Evolutionary conservation across 2,888 invertebrate genomes (phyloP).

Genomic region (Mythimna lalbum): DNA sequence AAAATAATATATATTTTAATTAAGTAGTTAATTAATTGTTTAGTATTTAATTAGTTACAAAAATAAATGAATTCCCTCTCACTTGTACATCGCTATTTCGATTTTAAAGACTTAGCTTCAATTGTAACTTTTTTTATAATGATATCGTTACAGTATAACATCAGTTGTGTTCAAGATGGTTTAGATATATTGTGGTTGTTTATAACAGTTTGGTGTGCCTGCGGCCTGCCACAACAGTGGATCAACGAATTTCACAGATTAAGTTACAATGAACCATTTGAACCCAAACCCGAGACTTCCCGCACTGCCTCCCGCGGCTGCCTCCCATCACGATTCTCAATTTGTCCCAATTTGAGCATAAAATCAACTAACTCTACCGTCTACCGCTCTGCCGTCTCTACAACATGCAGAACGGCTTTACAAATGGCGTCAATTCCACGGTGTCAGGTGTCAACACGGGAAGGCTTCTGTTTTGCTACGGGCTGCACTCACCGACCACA

Average conservation of each 20-base stretch:
- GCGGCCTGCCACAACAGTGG: not conserved
- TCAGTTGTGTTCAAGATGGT: not conserved
- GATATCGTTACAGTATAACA: not conserved
- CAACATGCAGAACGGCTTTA: conserved; percentile 19
- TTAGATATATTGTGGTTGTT: not conserved
- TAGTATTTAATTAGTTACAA: too few species aligned
- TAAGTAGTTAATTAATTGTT: too few species aligned
- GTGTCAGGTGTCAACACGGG: conserved; percentile 49
- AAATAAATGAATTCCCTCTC: too few species aligned
- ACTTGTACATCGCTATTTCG: too few species aligned
- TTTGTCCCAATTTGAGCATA: conserved; percentile 47
- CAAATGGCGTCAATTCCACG: conserved; percentile 34
- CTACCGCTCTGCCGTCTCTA: conserved; percentile 3
- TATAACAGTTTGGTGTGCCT: too few species aligned
- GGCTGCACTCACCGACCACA: not conserved
- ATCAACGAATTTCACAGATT: not conserved
- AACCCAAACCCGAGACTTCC: not conserved
- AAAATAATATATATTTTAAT: too few species aligned
- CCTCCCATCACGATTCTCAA: conserved; percentile 44
- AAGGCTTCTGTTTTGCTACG: conserved; percentile 49
- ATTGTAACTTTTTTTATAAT: too few species aligned
- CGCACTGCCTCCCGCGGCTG: conserved; percentile 3
- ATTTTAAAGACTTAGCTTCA: too few species aligned
- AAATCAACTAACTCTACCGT: conserved; percentile 27
- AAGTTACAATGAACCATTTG: not conserved